Base-by-base conservation (phyloP, 2,113 vertebrate species). In the Melanocharis versteri region DNA sequence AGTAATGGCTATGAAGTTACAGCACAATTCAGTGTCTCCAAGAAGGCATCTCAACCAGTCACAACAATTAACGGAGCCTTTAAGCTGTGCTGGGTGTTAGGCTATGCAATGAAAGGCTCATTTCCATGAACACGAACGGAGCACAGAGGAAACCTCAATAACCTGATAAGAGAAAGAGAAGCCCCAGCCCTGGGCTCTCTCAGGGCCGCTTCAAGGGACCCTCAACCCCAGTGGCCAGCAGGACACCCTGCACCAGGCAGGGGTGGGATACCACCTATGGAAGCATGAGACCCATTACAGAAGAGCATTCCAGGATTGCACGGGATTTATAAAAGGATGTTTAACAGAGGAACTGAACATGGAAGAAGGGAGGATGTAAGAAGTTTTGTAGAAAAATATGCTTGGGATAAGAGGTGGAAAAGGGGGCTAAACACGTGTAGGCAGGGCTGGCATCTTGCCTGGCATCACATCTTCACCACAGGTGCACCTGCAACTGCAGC, bases 401-500 rank as follows among this genome's bases (percentile, higher is more conserved):
- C 9, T 48, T 15, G 1, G 14, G 12, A 31, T 40, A 66, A 58
- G 45, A 66, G 19, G 1, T 9, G 5, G 3, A 6, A 61, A 66
- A 19, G 9, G 11, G 4, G 12, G 3, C 13, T 0, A 1, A 21
- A 28, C 15, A 40, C 0, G 0, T 3, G 4, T 35, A n/a, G 56
- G 24, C 8, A 47, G 33, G 30, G 33, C 22, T 75, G 58, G 22
- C 9, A 2, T 1, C 13, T 86, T 75, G 18, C 33, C 31, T 48
- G 27, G n/a, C 54, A 57, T 40, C 40, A 44, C 18, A 31, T 35
- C 44, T 26, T 66, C 83, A 48, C 23, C 47, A 17, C 0, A 28
- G 13, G 6, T 35, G 27, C 33, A 50, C 8, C 45, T 42, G 53
- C 30, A 54, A 33, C 42, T 42, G 48, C 62, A 45, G 50, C 31